phyloP scores from a whole-genome alignment of 2,797 vertebrate species.

The Ispidina picta region DNA sequence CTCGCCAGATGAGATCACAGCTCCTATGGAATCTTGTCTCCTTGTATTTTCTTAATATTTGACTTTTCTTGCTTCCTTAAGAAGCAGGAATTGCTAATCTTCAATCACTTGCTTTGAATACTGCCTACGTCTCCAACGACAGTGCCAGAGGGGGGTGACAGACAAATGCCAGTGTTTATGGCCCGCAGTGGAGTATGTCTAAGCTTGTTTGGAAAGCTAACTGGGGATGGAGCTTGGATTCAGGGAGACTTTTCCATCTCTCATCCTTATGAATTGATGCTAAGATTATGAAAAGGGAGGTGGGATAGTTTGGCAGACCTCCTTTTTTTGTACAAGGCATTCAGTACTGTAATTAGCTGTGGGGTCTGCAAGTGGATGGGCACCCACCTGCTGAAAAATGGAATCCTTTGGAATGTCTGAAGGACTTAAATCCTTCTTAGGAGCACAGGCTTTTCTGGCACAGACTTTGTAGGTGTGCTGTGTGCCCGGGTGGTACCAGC shows the following conservation, averaged over 20 bases:
- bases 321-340: not conserved
- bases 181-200: not conserved
- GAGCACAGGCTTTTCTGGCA: not conserved
- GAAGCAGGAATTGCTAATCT: not conserved
- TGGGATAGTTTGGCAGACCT: not conserved
- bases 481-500: not conserved
- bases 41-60: constrained; percentile 39
- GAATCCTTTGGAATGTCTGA: not conserved
- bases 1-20: constrained; percentile 41
- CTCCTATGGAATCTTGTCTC: constrained; percentile 39
- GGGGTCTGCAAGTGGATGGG: not conserved
- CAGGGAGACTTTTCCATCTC: not conserved
- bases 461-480: not conserved
- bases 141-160: not conserved
- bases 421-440: not conserved
- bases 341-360: not conserved
- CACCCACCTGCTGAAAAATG: not conserved
- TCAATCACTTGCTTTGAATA: not conserved
- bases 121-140: not conserved
- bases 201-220: not conserved
- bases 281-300: not conserved
- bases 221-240: not conserved
- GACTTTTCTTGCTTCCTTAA: constrained; percentile 22
- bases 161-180: not conserved
- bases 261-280: not conserved